phyloP scores from a whole-genome alignment of 2,113 vertebrate genomes.

The Excalfactoria chinensis region DNA sequence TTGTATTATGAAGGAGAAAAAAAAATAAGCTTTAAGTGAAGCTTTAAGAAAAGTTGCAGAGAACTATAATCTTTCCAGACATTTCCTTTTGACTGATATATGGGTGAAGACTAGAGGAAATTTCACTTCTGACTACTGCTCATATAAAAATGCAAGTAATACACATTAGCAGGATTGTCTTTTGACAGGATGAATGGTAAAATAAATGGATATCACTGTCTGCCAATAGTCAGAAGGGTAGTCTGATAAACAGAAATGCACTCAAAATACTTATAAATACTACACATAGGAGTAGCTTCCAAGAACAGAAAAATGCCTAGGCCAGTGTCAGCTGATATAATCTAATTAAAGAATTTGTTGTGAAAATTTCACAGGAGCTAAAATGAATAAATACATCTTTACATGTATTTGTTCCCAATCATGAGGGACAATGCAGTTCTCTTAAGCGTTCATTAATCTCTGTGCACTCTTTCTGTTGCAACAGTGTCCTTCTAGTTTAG shows the following conservation, averaged over 20 bases:
- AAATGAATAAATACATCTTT: background rate
- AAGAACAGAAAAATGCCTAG: background rate
- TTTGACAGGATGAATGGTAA: background rate
- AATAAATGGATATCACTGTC: background rate
- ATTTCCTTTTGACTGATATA: background rate
- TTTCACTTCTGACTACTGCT: background rate
- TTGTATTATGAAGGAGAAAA: background rate
- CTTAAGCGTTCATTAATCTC: background rate
- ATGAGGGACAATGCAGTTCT: rapidly evolving
- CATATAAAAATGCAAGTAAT: background rate
- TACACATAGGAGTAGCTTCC: background rate
- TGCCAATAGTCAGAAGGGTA: background rate
- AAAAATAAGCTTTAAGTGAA: background rate
- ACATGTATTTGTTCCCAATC: background rate
- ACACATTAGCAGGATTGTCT: background rate
- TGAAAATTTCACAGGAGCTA: background rate
- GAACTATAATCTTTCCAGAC: background rate
- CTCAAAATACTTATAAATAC: background rate
- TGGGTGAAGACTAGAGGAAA: background rate
- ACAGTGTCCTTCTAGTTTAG: background rate
- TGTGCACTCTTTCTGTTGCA: background rate
- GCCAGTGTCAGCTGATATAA: background rate
- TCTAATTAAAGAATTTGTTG: background rate
- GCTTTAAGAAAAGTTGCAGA: background rate
- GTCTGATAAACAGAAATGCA: background rate